Percentiles rank a stretch among this genome's conserved stretches.
phyloP scores from a whole-genome alignment of 2,888 invertebrate species.

The Rutpela maculata region DNA sequence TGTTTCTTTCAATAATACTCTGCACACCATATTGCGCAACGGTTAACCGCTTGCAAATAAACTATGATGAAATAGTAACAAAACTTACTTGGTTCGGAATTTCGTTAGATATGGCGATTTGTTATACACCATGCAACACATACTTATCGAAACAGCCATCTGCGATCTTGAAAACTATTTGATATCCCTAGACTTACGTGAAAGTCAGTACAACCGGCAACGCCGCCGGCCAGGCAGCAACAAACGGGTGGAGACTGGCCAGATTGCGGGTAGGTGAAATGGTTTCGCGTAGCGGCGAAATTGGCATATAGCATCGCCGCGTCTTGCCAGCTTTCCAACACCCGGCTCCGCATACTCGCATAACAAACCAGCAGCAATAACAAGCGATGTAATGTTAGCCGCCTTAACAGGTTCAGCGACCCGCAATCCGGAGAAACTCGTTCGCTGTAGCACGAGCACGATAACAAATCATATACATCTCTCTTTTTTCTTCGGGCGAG shows the following conservation, averaged over 20 bases:
- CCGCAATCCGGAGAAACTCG: slow-evolving; percentile 55
- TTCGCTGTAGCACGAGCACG: slow-evolving; percentile 43
- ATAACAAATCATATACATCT: slow-evolving; percentile 29
- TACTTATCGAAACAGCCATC: no score
- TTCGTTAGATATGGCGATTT: no score
- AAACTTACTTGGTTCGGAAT: no score
- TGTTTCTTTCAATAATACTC: no score
- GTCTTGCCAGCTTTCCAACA: slow-evolving; percentile 22
- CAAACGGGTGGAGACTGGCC: neutral
- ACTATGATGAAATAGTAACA: no score
- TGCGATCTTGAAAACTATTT: neutral
- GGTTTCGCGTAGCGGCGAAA: slow-evolving; percentile 34
- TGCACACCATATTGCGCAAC: no score
- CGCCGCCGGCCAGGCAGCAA: slow-evolving; percentile 26
- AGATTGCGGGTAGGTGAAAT: slow-evolving; percentile 31
- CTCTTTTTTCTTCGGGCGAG: slow-evolving; percentile 12
- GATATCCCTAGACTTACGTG: neutral
- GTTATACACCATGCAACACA: no score
- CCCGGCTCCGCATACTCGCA: slow-evolving; percentile 29
- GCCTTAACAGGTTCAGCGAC: slow-evolving; percentile 53
- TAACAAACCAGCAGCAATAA: slow-evolving; percentile 43
- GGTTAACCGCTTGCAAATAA: no score
- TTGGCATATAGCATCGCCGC: slow-evolving; percentile 17
- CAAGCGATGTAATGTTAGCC: slow-evolving; percentile 32
- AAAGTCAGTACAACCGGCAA: neutral